phyloP scores from a whole-genome alignment of 2,888 invertebrate genomes.

The Galerucella pusilla region DNA sequence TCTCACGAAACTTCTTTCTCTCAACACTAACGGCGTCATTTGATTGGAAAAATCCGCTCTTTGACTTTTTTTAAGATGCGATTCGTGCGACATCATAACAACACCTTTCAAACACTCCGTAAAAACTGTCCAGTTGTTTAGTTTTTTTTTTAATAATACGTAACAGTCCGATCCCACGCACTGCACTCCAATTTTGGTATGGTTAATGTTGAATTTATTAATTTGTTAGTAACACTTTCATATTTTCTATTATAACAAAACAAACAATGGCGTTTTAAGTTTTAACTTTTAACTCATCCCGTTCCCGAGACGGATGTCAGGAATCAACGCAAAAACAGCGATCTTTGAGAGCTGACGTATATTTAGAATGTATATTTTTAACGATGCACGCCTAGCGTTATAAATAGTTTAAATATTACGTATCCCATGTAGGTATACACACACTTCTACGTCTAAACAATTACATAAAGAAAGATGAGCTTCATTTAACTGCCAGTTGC shows the following conservation, averaged over 20 bases:
- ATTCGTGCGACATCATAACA: constrained; percentile 51
- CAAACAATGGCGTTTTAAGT: constrained; percentile 21
- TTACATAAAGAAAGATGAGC: constrained; percentile 48
- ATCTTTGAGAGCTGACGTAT: constrained; percentile 45
- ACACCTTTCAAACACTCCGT: constrained; percentile 31
- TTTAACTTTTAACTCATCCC: neutral
- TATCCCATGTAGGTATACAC: constrained; percentile 36
- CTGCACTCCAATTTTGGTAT: constrained; percentile 58
- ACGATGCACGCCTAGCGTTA: constrained; percentile 54
- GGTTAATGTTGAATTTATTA: constrained; percentile 52
- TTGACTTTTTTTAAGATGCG: constrained; percentile 59
- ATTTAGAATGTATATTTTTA: constrained; percentile 60
- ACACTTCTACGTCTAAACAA: constrained; percentile 39
- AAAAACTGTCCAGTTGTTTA: constrained; percentile 29
- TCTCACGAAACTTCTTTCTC: constrained; percentile 78
- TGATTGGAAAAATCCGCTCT: constrained; percentile 68
- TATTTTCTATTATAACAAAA: constrained; percentile 26
- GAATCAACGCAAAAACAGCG: constrained; percentile 37
- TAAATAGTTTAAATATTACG: constrained; percentile 55
- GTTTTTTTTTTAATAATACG: constrained; percentile 41
- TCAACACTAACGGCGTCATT: constrained; percentile 67
- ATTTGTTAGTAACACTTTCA: constrained; percentile 36
- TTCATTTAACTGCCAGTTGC: constrained; percentile 43
- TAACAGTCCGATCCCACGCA: constrained; percentile 58
- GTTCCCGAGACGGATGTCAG: constrained; percentile 34